Base-by-base conservation (phyloP, 2,797 vertebrate genomes). In the Chaenodraco wilsoni region DNA sequence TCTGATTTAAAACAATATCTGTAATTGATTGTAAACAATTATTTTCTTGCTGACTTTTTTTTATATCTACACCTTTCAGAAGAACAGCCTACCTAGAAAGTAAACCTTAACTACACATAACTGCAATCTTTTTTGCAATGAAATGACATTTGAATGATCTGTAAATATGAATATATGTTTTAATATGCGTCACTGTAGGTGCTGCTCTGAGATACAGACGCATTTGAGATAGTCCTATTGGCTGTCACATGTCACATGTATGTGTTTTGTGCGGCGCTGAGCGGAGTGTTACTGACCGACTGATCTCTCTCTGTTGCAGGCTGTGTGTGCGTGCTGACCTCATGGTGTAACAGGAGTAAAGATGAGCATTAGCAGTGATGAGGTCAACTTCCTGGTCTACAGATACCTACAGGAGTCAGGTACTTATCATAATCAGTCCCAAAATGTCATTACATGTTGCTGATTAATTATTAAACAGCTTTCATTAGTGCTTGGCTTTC, bases 311-410 rank as follows among this genome's bases (percentile, higher is more conserved):
- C 52, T 83, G 33, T 87, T 94, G 64, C 91, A 97, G 97, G 97
- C 94, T 94, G 94, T 83, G 91, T 96, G 95, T 96, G 94, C 93
- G 96, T 96, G 95, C 96, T 97, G 97, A 97, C 96, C 98, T 98
- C 97, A 99, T 99, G 98, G 98, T 99, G 97, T 98, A 98, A 99
- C 96, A 94, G 94, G 96, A 96, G 94, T 98, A 98, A 99, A 99
- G 96, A 99, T 99, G 98, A 99, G 98, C 96, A 99, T 99, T 96
- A 99, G 97, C 97, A 99, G 98, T 96, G 98, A 99, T 99, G 98
- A 99, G 96, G 98, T 99, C 96, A 99, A 99, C 95, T 99, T 99
- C 95, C 94, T 99, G 96, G 98, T 99, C 95, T 99, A 99, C 96
- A 97, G 98, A 97, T 99, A 99, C 94, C 96, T 99, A 92, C 98